These are phyloP conservation scores for Mesocricetus auratus DNA, from an alignment of 2,113 vertebrate species.

Conservation along the genomic window DNA sequence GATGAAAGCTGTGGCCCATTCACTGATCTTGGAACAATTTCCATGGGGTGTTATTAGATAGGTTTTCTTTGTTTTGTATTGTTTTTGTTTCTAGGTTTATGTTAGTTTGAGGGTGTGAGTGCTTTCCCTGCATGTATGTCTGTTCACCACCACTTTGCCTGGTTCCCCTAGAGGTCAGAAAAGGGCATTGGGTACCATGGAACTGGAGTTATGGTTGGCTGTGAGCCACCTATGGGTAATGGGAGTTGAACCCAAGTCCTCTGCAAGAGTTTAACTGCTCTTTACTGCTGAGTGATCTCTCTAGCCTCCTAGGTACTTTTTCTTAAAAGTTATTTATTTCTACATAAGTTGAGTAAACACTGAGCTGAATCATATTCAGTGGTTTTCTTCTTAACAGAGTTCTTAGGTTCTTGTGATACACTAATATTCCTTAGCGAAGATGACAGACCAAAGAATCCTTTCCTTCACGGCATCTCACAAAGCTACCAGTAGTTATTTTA, in stretches of 20 bases:
- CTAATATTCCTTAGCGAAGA: background rate
- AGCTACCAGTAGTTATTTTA: background rate
- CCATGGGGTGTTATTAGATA: background rate
- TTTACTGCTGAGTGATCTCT: background rate
- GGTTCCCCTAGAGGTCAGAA: background rate
- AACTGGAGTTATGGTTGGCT: background rate
- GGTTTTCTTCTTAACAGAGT: background rate
- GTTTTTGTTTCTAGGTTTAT: background rate
- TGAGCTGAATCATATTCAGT: background rate
- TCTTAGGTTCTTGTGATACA: background rate
- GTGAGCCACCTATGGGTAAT: background rate
- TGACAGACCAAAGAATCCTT: background rate
- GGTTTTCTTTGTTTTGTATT: background rate
- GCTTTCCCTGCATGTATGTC: background rate
- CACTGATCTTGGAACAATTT: background rate
- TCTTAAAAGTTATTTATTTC: background rate
- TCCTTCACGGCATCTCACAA: background rate
- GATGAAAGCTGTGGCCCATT: background rate
- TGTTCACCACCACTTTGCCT: background rate
- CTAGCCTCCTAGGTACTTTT: background rate
- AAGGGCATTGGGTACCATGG: background rate
- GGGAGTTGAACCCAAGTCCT: background rate
- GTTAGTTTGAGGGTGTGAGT: background rate
- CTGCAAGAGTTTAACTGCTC: background rate
- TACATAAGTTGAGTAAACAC: conserved; percentile 21